These are phyloP conservation scores for Lethocerus indicus DNA, from an alignment of 1,140 invertebrate genomes.

Conservation along the genomic window DNA sequence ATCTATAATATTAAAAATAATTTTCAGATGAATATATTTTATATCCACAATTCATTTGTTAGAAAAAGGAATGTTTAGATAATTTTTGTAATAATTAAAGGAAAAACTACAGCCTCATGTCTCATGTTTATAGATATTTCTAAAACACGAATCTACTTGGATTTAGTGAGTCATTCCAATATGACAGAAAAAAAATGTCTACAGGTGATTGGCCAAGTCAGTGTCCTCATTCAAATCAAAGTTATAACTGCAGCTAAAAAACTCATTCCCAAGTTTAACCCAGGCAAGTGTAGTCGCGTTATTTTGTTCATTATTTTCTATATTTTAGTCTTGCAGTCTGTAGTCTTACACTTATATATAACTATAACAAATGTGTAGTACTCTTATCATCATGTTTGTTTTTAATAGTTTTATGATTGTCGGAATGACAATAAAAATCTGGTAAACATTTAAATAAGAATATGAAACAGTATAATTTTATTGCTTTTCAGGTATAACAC, in stretches of 20 bases:
- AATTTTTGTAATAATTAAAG: no score
- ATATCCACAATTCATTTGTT: not conserved
- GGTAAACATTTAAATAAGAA: not conserved
- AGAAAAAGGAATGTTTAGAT: no score
- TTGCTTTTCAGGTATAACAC: constrained; percentile 10
- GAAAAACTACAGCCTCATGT: no score
- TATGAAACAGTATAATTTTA: not conserved
- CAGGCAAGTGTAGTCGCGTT: not conserved
- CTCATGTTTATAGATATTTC: not conserved
- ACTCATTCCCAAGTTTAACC: not conserved
- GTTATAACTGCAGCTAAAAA: not conserved
- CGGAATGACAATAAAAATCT: not conserved
- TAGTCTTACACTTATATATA: no score
- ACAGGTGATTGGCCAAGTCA: not conserved
- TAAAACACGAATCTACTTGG: not conserved
- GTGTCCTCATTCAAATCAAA: not conserved
- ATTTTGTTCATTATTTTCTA: not conserved
- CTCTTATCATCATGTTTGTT: no score
- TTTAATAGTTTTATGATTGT: not conserved
- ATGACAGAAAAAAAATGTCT: not conserved
- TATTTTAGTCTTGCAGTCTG: no score
- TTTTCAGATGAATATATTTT: not conserved
- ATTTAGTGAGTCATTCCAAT: not conserved
- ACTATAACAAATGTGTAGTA: no score
- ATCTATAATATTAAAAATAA: not conserved